Evolutionary conservation across 2,888 invertebrate genomes (phyloP), one percentile per base, ranked within the genome.

Genomic region (Drosophila phalerata): DNA sequence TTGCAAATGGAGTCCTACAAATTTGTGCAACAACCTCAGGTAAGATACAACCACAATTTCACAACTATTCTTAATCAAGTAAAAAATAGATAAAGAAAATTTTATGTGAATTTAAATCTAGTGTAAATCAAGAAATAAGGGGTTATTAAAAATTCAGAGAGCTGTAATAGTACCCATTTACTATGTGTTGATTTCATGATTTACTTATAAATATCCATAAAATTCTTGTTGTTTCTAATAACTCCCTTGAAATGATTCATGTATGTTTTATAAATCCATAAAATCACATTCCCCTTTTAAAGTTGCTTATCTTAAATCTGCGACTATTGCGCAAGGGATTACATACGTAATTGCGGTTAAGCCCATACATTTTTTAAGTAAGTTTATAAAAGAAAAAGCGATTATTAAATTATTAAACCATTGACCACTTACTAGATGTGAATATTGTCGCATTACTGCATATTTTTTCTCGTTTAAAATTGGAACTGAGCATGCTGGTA

Each of bases 1-100:
- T 22, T 56, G 56, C 32, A 10, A 3, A 11, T 34, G 19, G 34
- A 11, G 30, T 4, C n/a, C 30, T 5, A 6, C n/a, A 9, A 47
- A 25, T 5, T 25, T 47, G 15, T 57, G 45, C 45, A 25, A 45
- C 9, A 28, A 47, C 28, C 10, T 57, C 5, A 37, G 57, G 57
- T 57, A 38, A 57, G 25, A 37, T 11, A 0, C 28, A 13, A 34
- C 5, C n/a, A 5, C n/a, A 34, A 13, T 6, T 34, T 13, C 34
- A 34, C 1, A 34, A 34, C 13, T 34, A 0, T 13, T 34, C 5
- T 13, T 11, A 13, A 13, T 32, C 3, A 32, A 32, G 10, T 34
- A 13, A 4, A 13, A 13, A 34, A 34, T 13, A 4, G 13, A 13
- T 2, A 13, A 34, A 13, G 0, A 34, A 34, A 13, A 5, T 5